Percentiles rank a stretch among this genome's conserved stretches.
Evolutionary conservation across 2,888 invertebrate genomes (phyloP).

Genomic region (Micoletzkya japonica): DNA sequence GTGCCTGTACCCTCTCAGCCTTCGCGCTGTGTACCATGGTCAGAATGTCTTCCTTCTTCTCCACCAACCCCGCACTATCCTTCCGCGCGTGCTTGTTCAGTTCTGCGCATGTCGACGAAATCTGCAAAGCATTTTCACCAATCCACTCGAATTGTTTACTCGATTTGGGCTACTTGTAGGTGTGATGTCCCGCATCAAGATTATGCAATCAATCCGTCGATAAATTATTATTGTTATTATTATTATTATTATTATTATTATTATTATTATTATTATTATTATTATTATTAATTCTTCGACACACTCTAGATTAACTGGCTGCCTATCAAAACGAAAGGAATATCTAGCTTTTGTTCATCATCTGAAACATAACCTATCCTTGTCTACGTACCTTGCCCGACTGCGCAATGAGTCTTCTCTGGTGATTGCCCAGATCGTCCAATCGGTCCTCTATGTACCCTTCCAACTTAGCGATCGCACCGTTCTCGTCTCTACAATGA

Average conservation of each 20-base stretch:
- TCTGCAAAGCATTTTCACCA: background rate
- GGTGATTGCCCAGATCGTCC: slow-evolving; percentile 69
- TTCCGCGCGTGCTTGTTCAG: slow-evolving; percentile 25
- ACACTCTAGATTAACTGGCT: no score
- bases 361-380: background rate
- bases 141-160: no score
- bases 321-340: no score
- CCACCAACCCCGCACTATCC: slow-evolving; percentile 69
- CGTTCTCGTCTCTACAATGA: slow-evolving; percentile 69
- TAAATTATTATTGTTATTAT: no score
- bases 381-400: slow-evolving; percentile 66
- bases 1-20: slow-evolving; percentile 30
- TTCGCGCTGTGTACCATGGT: slow-evolving; percentile 34
- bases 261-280: background rate
- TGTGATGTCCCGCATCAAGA: no score
- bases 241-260: no score
- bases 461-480: slow-evolving; percentile 70
- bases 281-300: background rate
- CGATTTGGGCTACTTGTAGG: no score
- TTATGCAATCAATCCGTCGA: no score
- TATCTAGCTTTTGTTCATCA: no score
- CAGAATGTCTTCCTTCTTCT: slow-evolving; percentile 43
- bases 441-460: slow-evolving; percentile 70
- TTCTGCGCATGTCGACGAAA: slow-evolving; percentile 28
- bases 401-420: slow-evolving; percentile 69